Conservation (phyloP, 2,797 vertebrate species). For the Sebastes glaucus region DNA sequence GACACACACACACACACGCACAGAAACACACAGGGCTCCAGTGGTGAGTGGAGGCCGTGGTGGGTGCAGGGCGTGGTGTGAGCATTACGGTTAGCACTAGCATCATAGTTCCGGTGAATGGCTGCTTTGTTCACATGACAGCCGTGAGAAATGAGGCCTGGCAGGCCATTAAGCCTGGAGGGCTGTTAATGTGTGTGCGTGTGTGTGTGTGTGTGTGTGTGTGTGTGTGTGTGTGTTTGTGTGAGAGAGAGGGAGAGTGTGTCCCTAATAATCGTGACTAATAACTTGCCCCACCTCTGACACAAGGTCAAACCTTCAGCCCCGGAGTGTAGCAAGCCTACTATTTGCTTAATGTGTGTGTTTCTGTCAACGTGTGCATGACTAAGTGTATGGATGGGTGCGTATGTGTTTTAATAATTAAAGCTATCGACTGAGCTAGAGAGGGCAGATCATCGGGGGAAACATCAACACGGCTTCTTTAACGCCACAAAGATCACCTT, state of each 20-base stretch:
- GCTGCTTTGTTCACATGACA: constrained; percentile 86
- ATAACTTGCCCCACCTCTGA: constrained; percentile 82
- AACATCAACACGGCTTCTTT: constrained; percentile 71
- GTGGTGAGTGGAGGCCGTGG: constrained; percentile 53
- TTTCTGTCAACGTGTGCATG: constrained; percentile 24
- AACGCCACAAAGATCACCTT: constrained; percentile 75
- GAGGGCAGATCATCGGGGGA: constrained; percentile 64
- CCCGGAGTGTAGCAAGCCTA: constrained; percentile 53
- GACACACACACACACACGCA: constrained; percentile 25
- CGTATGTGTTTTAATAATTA: constrained; percentile 76
- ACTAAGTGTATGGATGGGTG: constrained; percentile 60
- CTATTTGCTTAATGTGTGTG: constrained; percentile 67
- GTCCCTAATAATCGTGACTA: constrained; percentile 82
- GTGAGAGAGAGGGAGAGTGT: constrained; percentile 26
- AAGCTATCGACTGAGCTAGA: constrained; percentile 67
- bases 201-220: constrained; percentile 34
- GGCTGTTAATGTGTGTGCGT: constrained; percentile 50
- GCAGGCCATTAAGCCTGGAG: constrained; percentile 78
- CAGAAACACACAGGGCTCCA: constrained; percentile 19
- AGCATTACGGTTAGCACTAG: constrained; percentile 75
- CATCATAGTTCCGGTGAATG: constrained; percentile 84
- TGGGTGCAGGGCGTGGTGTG: constrained; percentile 76
- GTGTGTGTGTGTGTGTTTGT: constrained; percentile 33
- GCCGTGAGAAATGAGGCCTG: constrained; percentile 82
- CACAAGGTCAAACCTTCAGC: constrained; percentile 78